Conservation (phyloP, 2,113 vertebrate species). For the Macrotis lagotis region DNA sequence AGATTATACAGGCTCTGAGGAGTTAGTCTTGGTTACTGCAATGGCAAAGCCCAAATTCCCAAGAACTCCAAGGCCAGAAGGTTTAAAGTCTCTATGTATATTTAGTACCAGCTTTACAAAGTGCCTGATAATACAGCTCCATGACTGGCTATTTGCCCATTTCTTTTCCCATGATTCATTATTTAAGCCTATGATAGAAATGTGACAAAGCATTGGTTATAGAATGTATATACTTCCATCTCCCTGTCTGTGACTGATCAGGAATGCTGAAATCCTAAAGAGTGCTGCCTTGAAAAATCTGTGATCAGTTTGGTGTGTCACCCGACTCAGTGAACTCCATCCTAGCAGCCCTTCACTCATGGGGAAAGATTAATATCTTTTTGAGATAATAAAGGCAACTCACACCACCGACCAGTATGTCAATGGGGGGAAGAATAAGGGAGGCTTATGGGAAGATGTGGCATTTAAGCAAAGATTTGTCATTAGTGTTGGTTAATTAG, state of each 20-base stretch:
- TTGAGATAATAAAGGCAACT: slow-evolving; percentile 63
- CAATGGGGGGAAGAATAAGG: slow-evolving; percentile 15
- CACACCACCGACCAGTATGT: slow-evolving; percentile 59
- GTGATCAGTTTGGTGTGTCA: slow-evolving; percentile 14
- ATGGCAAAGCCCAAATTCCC: background rate
- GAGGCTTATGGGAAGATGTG: background rate
- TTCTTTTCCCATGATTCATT: background rate
- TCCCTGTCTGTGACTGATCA: slow-evolving; percentile 7
- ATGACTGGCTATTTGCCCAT: background rate
- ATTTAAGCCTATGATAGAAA: slow-evolving; percentile 3
- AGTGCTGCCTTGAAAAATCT: background rate
- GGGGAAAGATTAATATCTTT: slow-evolving; percentile 74
- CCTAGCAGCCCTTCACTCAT: slow-evolving; percentile 36
- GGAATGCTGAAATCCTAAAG: slow-evolving; percentile 13
- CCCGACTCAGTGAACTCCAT: slow-evolving; percentile 36
- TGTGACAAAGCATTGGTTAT: background rate
- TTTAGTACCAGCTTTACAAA: background rate
- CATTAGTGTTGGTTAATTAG: background rate
- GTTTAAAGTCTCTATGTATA: background rate
- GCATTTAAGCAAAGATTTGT: background rate
- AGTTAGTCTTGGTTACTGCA: background rate
- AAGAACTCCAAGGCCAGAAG: background rate
- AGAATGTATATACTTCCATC: background rate
- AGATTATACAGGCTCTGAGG: background rate
- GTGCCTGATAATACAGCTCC: background rate